Conservation (phyloP, 2,888 invertebrate species). For the Leucoma salicis region DNA sequence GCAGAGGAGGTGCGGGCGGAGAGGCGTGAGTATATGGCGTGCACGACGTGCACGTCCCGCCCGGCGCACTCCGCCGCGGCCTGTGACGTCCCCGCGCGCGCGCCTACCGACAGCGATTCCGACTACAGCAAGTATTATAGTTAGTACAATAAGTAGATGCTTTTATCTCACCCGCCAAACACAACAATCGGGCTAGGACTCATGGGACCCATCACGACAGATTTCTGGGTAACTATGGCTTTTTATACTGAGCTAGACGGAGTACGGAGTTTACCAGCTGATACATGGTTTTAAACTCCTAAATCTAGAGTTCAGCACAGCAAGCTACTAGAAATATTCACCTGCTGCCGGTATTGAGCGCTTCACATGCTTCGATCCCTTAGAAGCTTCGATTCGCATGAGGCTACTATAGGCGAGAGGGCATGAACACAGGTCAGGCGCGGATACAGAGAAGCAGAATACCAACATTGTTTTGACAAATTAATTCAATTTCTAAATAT, state of each 20-base stretch:
- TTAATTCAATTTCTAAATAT: background rate
- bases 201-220: constrained; percentile 21
- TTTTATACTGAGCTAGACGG: constrained; percentile 27
- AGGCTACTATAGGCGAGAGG: constrained; percentile 26
- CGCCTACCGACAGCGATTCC: constrained; percentile 64
- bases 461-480: background rate
- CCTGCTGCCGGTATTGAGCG: constrained; percentile 9
- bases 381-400: constrained; percentile 31
- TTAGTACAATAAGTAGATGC: constrained; percentile 76
- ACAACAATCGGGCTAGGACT: constrained; percentile 7
- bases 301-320: constrained; percentile 18
- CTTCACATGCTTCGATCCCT: constrained; percentile 28
- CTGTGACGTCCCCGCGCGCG: constrained; percentile 34
- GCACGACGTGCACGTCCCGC: constrained; percentile 52
- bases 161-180: constrained; percentile 48
- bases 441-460: background rate
- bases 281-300: constrained; percentile 25
- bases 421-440: constrained; percentile 19
- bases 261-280: constrained; percentile 24
- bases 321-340: constrained; percentile 7
- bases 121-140: constrained; percentile 82
- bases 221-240: constrained; percentile 29
- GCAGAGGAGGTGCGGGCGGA: constrained; percentile 45
- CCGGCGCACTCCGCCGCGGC: constrained; percentile 48
- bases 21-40: constrained; percentile 47